Percentiles rank a stretch among this genome's conserved stretches.
These are phyloP conservation scores for Alaudala cheleensis DNA, from an alignment of 2,113 vertebrate species.

Conservation along the genomic window DNA sequence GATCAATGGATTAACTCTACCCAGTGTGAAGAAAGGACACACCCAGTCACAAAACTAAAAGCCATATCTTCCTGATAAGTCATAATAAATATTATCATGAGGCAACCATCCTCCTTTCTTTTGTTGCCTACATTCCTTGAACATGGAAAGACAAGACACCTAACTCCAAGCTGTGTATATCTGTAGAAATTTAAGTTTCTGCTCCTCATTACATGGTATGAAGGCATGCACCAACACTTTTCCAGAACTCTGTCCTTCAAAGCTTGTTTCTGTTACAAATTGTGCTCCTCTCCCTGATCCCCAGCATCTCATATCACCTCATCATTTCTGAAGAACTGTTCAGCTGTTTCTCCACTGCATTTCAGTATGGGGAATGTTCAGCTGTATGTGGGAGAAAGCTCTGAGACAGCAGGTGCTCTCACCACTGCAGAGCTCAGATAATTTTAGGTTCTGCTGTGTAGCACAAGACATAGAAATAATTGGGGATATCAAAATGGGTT, in stretches of 20 bases:
- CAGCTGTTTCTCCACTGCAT: neutral
- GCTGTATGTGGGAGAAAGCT: neutral
- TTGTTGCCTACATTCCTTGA: neutral
- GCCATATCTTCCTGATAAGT: neutral
- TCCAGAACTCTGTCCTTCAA: neutral
- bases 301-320: neutral
- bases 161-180: neutral
- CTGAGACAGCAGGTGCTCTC: neutral
- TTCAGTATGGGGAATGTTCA: neutral
- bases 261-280: neutral
- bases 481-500: neutral
- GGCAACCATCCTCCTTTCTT: neutral
- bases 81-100: neutral
- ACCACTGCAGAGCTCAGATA: neutral
- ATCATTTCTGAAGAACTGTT: neutral
- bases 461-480: neutral
- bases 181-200: neutral
- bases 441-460: neutral
- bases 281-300: neutral
- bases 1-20: neutral
- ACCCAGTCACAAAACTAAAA: neutral
- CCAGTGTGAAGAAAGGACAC: neutral
- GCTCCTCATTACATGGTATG: rapidly evolving
- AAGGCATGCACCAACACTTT: neutral
- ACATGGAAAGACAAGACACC: neutral